Conservation (phyloP, 2,797 vertebrate genomes). For the Anableps anableps region DNA sequence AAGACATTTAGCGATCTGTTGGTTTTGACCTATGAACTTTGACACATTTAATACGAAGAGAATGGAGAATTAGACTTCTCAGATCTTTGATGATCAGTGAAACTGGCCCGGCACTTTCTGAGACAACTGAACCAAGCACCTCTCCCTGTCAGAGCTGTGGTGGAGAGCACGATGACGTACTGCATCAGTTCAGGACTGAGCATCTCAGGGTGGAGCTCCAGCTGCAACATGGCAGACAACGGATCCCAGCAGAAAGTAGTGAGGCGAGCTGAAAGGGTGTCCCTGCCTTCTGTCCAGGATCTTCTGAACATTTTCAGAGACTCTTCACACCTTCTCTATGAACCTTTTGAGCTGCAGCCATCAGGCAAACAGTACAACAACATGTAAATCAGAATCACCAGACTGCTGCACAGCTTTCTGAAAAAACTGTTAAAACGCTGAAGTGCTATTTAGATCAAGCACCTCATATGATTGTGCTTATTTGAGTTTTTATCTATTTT, state of each 20-base stretch:
- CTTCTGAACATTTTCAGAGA: background rate
- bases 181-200: background rate
- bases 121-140: background rate
- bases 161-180: background rate
- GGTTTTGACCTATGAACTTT: background rate
- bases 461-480: background rate
- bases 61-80: background rate
- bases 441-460: too few species aligned
- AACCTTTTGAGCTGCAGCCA: too few species aligned
- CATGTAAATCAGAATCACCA: too few species aligned
- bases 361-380: too few species aligned
- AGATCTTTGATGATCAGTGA: background rate
- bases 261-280: too few species aligned
- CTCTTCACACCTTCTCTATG: too few species aligned
- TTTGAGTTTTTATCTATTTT: background rate
- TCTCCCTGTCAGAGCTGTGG: background rate
- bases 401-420: too few species aligned
- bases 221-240: background rate
- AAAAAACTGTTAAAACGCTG: too few species aligned
- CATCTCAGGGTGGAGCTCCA: background rate
- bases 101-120: too few species aligned
- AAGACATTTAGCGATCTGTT: background rate
- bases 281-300: too few species aligned
- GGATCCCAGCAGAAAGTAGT: background rate
- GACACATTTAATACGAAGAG: background rate